Conservation (phyloP, 30 jellyfish, hydroid and myxozoan species). For the Chrysaora quinquecirrha region DNA sequence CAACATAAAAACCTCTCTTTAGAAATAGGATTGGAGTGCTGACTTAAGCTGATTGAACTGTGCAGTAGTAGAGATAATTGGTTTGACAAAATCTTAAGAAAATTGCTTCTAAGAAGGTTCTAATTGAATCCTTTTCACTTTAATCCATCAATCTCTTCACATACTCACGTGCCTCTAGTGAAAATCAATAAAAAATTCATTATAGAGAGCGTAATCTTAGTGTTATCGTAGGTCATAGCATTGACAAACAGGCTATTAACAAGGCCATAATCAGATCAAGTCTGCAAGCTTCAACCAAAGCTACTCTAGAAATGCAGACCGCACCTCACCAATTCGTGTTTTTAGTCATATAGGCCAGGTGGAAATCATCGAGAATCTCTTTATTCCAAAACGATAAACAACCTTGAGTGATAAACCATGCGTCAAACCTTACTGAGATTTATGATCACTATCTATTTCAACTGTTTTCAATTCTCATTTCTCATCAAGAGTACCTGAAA, state of each 20-base stretch:
- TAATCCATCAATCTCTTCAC: conserved; percentile 56
- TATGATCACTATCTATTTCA: background rate
- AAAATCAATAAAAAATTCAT: conserved; percentile 46
- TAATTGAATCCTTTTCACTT: conserved; percentile 51
- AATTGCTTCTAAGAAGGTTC: conserved; percentile 20
- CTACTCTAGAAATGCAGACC: conserved; percentile 46
- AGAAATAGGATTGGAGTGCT: background rate
- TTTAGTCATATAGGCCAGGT: conserved; percentile 49
- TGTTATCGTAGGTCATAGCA: conserved; percentile 70
- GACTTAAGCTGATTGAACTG: background rate
- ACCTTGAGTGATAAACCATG: conserved; percentile 36
- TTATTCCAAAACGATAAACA: conserved; percentile 58
- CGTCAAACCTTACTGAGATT: conserved; percentile 37
- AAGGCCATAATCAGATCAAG: conserved; percentile 54
- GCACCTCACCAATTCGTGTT: conserved; percentile 51
- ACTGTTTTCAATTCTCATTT: background rate
- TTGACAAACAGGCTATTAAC: conserved; percentile 38
- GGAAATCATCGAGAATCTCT: conserved; percentile 24
- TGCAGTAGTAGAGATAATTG: conserved; percentile 32
- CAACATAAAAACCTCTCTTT: background rate
- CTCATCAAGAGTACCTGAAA: too few species aligned
- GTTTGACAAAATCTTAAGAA: conserved; percentile 23
- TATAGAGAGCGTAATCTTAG: conserved; percentile 45
- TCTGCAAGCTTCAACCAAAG: conserved; percentile 59
- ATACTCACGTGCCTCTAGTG: conserved; percentile 64